A percentile compares a stretch with the other conserved stretches of the same genome.
These are phyloP conservation scores for Anhinga rufa DNA, from an alignment of 2,113 vertebrate genomes.

Conservation along the genomic window DNA sequence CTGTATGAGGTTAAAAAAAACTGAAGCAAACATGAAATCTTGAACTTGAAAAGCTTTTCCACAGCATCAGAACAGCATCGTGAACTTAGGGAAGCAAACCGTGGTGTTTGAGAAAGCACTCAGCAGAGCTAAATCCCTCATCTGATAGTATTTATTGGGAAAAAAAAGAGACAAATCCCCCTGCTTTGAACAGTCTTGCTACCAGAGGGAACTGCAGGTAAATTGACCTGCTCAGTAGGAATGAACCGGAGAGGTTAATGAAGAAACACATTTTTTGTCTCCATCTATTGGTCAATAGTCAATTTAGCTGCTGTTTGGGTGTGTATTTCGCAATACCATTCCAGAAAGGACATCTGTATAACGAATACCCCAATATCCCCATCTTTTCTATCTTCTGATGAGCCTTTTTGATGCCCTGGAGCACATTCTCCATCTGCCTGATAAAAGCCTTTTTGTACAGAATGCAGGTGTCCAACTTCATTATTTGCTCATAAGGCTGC, in stretches of 20 bases:
- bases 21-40: neutral
- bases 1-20: neutral
- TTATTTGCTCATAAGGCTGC: slow-evolving; percentile 16
- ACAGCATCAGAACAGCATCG: neutral
- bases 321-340: neutral
- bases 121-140: neutral
- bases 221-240: neutral
- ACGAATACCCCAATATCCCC: neutral
- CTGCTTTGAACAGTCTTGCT: neutral
- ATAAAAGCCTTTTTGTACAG: slow-evolving; percentile 47
- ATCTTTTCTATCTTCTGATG: neutral
- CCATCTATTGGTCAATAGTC: slow-evolving; percentile 23
- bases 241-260: neutral
- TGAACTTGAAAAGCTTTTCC: neutral
- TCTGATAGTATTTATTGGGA: neutral
- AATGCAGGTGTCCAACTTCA: slow-evolving; percentile 37
- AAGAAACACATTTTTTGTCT: slow-evolving; percentile 5
- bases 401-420: slow-evolving; percentile 20
- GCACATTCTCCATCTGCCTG: slow-evolving; percentile 48
- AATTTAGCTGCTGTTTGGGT: neutral
- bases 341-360: neutral
- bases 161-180: neutral
- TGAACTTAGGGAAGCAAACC: neutral
- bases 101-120: neutral
- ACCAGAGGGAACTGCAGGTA: neutral